phyloP scores from a whole-genome alignment of 1,140 invertebrate species.

The Cataglyphis hispanica region DNA sequence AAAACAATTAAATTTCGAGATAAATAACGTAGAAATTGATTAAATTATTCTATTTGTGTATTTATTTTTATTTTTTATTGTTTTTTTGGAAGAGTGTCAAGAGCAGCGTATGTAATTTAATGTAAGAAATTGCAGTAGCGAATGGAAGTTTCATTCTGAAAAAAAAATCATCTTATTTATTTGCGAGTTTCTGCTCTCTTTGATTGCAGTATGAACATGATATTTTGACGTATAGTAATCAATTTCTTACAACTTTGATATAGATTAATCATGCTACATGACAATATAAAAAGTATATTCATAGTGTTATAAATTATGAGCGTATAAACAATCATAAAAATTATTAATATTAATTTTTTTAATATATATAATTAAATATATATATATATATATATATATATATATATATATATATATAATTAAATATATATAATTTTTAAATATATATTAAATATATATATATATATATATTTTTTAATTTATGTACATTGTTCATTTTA shows the following conservation, averaged over 20 bases:
- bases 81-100: background rate
- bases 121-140: background rate
- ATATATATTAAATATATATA: too few relatives aligned
- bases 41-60: background rate
- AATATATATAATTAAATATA: too few relatives aligned
- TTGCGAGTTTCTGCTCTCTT: conserved; percentile 28
- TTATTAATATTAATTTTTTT: background rate
- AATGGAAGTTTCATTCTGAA: background rate
- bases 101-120: conserved; percentile 8
- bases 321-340: background rate
- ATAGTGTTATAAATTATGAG: background rate
- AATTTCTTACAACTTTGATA: conserved; percentile 23
- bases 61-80: too few relatives aligned
- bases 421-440: too few relatives aligned
- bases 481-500: background rate
- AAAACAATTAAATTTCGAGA: background rate
- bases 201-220: conserved; percentile 34
- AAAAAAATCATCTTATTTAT: conserved; percentile 19
- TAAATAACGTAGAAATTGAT: background rate
- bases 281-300: background rate
- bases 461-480: background rate
- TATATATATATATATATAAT: too few relatives aligned
- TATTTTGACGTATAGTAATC: background rate
- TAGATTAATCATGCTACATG: background rate
- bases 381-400: too few relatives aligned